Evolutionary conservation across 2,113 vertebrate genomes (phyloP).

Genomic region (Takifugu flavidus): DNA sequence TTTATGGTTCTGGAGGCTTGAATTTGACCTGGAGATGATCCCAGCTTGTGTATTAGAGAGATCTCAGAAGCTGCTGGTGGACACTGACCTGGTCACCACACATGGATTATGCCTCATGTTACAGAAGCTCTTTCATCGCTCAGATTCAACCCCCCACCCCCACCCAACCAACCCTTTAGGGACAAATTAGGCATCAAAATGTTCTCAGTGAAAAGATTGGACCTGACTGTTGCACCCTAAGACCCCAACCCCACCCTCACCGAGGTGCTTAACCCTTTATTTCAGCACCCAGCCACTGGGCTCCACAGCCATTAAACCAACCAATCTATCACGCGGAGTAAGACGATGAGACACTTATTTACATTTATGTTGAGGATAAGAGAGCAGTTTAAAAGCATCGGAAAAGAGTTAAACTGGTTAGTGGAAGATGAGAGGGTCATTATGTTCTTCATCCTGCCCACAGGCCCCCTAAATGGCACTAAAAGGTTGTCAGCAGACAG

Average conservation of each 20-base stretch:
- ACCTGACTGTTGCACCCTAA: slow-evolving; percentile 37
- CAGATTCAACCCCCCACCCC: slow-evolving; percentile 12
- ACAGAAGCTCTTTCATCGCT: slow-evolving; percentile 46
- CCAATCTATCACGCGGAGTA: slow-evolving; percentile 53
- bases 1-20: slow-evolving; percentile 13
- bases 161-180: slow-evolving; percentile 23
- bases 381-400: slow-evolving; percentile 40
- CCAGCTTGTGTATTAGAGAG: background rate
- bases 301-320: slow-evolving; percentile 57
- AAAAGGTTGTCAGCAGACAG: slow-evolving; percentile 47
- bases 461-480: slow-evolving; percentile 34
- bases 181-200: slow-evolving; percentile 45
- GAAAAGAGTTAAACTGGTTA: slow-evolving; percentile 61
- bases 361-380: slow-evolving; percentile 55
- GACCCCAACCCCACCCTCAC: slow-evolving; percentile 12
- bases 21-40: slow-evolving; percentile 14
- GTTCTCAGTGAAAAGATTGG: slow-evolving; percentile 49
- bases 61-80: slow-evolving; percentile 4
- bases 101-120: slow-evolving; percentile 15
- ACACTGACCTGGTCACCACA: slow-evolving; percentile 5
- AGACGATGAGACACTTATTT: slow-evolving; percentile 61
- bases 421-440: slow-evolving; percentile 53
- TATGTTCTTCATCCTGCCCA: slow-evolving; percentile 40
- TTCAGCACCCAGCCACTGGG: slow-evolving; percentile 18
- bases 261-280: slow-evolving; percentile 45